Base-by-base conservation (phyloP, 1,140 invertebrate genomes). In the Holcopasites calliopsidis region DNA sequence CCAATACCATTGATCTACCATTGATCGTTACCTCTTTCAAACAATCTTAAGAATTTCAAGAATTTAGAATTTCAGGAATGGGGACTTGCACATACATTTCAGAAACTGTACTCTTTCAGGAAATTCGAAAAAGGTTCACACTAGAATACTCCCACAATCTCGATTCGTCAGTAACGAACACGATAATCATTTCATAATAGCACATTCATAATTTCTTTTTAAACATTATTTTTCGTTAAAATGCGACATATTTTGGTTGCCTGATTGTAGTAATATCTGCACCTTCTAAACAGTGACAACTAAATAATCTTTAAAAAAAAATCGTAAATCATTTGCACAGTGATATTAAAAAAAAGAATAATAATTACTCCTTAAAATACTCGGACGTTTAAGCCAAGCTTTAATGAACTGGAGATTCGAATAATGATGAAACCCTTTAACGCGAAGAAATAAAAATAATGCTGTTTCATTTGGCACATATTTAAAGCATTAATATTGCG, bases 251-350 rank as follows among this genome's bases (percentile, higher is more conserved):
- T 50, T 21, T 28, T 21, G 49, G 21, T 66, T 54, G 0, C 3
- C 40, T 49, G 7, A 35, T 40, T 35, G 10, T 42, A 50, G n/a
- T 61, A 65, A 64, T 62, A 13, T 13, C 31, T n/a, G n/a, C n/a
- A n/a, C n/a, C n/a, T 40, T 66, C 26, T 47, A 55, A 33, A 66
- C 16, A 38, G 26, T 18, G 21, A 23, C 6, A 26, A 54, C 40
- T 57, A 70, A 66, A 6, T 52, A 65, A 31, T n/a, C 42, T 50
- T n/a, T n/a, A n/a, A 57, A 49, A 71, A 21, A 47, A 18, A 35
- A 18, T 13, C 8, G 26, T 10, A 23, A 13, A n/a, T 73, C 6
- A 3, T 6, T 61, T n/a, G 18, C 18, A 54, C 33, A 23, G 11
- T 21, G 2, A n/a, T 26, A 13, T 65, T 26, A 31, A 55, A 50